These are phyloP conservation scores for Erebia ligea DNA, from an alignment of 2,888 invertebrate species.

Conservation along the genomic window DNA sequence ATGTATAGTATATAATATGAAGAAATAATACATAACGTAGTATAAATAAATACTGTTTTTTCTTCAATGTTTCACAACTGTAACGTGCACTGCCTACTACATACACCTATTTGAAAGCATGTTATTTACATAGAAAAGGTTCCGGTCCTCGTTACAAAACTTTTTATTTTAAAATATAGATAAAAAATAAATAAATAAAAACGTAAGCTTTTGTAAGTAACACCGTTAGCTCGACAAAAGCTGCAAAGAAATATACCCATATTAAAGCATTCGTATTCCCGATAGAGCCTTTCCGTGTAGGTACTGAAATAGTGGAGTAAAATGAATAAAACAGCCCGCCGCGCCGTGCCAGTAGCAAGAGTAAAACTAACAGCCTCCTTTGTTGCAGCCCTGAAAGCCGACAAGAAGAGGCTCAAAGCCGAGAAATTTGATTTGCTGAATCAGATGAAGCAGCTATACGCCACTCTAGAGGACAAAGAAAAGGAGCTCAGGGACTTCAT, in stretches of 20 bases:
- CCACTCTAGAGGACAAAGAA: slow-evolving; percentile 97
- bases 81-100: too few species aligned
- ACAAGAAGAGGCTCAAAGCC: slow-evolving; percentile 94
- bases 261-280: slow-evolving; percentile 22
- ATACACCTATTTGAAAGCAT: too few species aligned
- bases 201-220: background rate
- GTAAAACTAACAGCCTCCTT: slow-evolving; percentile 36
- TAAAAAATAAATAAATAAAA: background rate
- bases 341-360: slow-evolving; percentile 18
- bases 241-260: slow-evolving; percentile 11
- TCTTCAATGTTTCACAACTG: too few species aligned
- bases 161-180: too few species aligned
- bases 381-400: slow-evolving; percentile 90
- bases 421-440: slow-evolving; percentile 96
- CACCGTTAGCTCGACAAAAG: background rate
- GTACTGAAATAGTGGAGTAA: slow-evolving; percentile 34
- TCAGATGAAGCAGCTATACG: slow-evolving; percentile 97
- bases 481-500: slow-evolving; percentile 96
- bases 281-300: slow-evolving; percentile 31
- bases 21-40: too few species aligned
- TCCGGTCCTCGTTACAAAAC: too few species aligned
- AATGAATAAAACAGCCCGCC: slow-evolving; percentile 34
- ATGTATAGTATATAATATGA: too few species aligned
- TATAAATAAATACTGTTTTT: too few species aligned
- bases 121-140: too few species aligned